These are phyloP conservation scores for Phymatocera aterrima DNA, from an alignment of 2,888 invertebrate genomes.

Conservation along the genomic window DNA sequence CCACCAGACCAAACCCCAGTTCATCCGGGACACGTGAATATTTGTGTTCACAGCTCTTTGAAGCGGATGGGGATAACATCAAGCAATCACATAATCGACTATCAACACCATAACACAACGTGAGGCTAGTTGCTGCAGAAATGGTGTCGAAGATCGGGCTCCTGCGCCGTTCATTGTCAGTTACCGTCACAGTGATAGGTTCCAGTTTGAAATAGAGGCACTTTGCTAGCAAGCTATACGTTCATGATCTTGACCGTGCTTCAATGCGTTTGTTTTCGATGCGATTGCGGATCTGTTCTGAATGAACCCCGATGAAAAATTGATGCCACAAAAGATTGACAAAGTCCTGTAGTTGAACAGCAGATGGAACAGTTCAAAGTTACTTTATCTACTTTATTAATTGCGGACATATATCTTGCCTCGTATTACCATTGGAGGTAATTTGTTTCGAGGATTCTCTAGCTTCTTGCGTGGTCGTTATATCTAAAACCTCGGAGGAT, in stretches of 20 bases:
- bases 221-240: background rate
- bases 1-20: too few species aligned
- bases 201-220: background rate
- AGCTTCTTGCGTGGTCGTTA: background rate
- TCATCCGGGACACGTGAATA: background rate
- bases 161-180: background rate
- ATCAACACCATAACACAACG: background rate
- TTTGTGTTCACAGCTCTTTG: background rate
- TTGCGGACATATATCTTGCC: conserved; percentile 9
- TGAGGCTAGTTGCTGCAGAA: background rate
- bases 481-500: background rate
- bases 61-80: conserved; percentile 3
- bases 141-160: background rate
- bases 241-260: background rate
- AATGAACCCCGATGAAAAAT: background rate
- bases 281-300: background rate
- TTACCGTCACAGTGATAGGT: background rate
- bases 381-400: background rate
- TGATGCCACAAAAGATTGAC: background rate
- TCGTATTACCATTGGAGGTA: background rate
- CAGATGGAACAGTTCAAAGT: conserved; percentile 1
- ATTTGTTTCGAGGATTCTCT: background rate
- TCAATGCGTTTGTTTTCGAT: background rate
- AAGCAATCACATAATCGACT: background rate
- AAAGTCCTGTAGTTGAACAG: background rate